These are phyloP conservation scores for Ferdinandea cuprea DNA, from an alignment of 2,888 invertebrate species.

Conservation along the genomic window DNA sequence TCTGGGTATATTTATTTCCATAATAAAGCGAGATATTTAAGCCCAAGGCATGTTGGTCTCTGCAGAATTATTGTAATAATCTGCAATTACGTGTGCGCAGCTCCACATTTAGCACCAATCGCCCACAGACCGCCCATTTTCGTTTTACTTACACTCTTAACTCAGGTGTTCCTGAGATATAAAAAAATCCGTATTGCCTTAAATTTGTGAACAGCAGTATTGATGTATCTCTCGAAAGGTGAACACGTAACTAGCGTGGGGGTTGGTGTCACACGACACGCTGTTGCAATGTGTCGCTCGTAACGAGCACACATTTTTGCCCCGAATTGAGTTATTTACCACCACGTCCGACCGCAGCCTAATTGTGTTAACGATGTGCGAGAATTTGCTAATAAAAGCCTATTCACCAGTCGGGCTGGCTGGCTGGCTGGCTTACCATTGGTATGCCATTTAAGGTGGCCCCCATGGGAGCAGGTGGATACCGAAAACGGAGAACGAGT, in stretches of 20 bases:
- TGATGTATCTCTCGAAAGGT: slow-evolving; percentile 40
- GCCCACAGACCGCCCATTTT: slow-evolving; percentile 69
- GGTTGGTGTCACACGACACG: slow-evolving; percentile 67
- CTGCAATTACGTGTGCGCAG: slow-evolving; percentile 68
- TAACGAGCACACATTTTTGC: slow-evolving; percentile 30
- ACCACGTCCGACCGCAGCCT: slow-evolving; percentile 38
- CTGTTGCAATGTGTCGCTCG: slow-evolving; percentile 37
- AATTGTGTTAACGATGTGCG: slow-evolving; percentile 74
- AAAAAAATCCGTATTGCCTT: no score
- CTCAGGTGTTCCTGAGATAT: not conserved
- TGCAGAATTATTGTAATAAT: slow-evolving; percentile 71
- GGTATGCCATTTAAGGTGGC: slow-evolving; percentile 59
- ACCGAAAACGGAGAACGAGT: slow-evolving; percentile 27
- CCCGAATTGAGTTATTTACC: slow-evolving; percentile 40
- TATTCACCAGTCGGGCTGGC: slow-evolving; percentile 69
- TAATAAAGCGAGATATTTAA: slow-evolving; percentile 69
- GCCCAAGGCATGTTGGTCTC: slow-evolving; percentile 32
- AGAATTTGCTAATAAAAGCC: slow-evolving; percentile 72
- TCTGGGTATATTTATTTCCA: slow-evolving; percentile 63
- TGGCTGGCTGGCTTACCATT: no score
- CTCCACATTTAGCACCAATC: slow-evolving; percentile 64
- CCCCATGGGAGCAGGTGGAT: slow-evolving; percentile 66
- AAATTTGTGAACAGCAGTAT: no score
- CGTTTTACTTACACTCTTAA: not conserved
- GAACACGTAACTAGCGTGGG: slow-evolving; percentile 59